Base-by-base conservation (phyloP, 2,888 invertebrate genomes). In the Rhaphigaster nebulosa region DNA sequence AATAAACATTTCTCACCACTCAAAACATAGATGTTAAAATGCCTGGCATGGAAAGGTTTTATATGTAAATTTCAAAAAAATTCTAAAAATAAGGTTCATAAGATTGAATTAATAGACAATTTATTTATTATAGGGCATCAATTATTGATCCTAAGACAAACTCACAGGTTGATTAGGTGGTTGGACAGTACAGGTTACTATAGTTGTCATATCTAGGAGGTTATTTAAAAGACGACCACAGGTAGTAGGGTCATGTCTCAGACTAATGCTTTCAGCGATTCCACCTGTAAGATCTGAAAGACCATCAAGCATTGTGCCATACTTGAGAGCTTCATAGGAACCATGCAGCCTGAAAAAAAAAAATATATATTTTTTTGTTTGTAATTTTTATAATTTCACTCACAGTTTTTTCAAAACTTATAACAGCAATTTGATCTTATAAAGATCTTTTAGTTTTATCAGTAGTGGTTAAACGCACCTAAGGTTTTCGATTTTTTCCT, bases 291-390 rank as follows among this genome's bases (percentile, higher is more conserved):
- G 95, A 94, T 98, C 98, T 0, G 97, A 97, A 90, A 98, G 94
- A 0, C 98, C 98, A 93, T 98, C 98, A 91, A 98, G 94, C 23
- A 97, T 94, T 87, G 97, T 97, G n/a, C 98, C 98, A 93, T 98
- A 98, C 93, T 98, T 98, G 2, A 98, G 94, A 0, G 98, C 98
- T 94, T 98, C 98, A 94, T 98, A 98, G 0, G 98, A 98, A 10
- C 98, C 98, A 93, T 98, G 98, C 90, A 98, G 94, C 94, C 98
- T 98, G 93, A 8, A 91, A 41, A 38, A 4, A 76, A 34, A 34
- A 34, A 18, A 34, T 10, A 29, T 65, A 18, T n/a, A 65, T 29
- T 65, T 18, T 15, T 60, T 10, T n/a, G 60, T 60, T 60, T 10
- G 20, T 23, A 8, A 52, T 52, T 52, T 52, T 10, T 15, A 52